Conservation (phyloP, 2,113 vertebrate species). For the Perognathus longimembris region DNA sequence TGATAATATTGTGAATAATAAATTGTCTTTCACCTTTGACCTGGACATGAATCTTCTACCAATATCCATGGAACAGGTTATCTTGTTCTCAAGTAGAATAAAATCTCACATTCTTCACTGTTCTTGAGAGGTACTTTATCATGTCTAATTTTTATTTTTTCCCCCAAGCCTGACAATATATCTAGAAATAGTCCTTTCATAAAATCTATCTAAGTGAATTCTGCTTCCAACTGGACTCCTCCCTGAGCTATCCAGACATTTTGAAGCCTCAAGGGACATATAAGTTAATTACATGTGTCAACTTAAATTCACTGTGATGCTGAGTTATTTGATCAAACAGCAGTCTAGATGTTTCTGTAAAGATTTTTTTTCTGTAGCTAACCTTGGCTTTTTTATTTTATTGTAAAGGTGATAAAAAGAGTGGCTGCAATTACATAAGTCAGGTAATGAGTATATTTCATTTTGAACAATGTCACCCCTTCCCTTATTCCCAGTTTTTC, state of each 20-base stretch:
- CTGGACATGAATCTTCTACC: background rate
- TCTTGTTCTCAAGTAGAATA: background rate
- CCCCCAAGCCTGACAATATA: background rate
- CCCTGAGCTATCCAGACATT: background rate
- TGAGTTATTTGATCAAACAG: background rate
- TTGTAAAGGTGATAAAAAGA: too few species aligned
- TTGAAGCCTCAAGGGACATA: background rate
- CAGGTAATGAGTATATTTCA: too few species aligned
- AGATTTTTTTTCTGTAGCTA: background rate
- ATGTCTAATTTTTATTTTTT: background rate
- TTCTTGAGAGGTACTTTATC: background rate
- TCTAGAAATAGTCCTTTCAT: slow-evolving; percentile 2
- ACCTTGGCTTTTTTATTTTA: too few species aligned
- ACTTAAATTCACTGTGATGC: background rate
- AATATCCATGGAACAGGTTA: background rate
- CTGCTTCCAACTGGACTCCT: background rate
- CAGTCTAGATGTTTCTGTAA: background rate
- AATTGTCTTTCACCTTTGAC: background rate
- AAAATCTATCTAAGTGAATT: slow-evolving; percentile 26
- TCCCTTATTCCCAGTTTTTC: too few species aligned
- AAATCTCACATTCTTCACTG: too few species aligned
- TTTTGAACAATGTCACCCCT: too few species aligned
- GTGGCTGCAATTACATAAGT: too few species aligned
- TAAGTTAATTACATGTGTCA: background rate
- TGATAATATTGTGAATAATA: background rate